Evolutionary conservation across 2,888 invertebrate genomes (phyloP), one percentile per base, ranked within the genome.

Genomic region (Didymodactylos carnosus): DNA sequence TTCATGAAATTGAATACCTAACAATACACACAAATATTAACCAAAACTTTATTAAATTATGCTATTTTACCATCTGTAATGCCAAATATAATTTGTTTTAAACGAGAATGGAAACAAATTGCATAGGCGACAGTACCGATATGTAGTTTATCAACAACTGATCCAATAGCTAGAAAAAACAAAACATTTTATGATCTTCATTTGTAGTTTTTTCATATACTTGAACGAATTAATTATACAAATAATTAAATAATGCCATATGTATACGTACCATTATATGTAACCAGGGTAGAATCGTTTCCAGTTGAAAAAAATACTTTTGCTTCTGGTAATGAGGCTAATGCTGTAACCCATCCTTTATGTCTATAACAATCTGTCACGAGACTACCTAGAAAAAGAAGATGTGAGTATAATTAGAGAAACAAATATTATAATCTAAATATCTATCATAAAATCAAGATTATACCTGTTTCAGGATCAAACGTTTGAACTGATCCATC

Each of bases 401-500:
- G n/a, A n/a, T n/a, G n/a, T n/a, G 5, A 49, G 25, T 23, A 49
- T 23, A 3, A 23, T 49, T 23, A 23, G 4, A 16, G 13, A 7
- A 23, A 23, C n/a, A 49, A 49, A 23, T 23, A n/a, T 14, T 11
- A 49, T n/a, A n/a, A n/a, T n/a, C n/a, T n/a, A n/a, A n/a, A n/a
- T n/a, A n/a, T n/a, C n/a, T n/a, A n/a, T n/a, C n/a, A 13, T n/a
- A 46, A 46, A 8, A 53, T 6, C n/a, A 13, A 2, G 16, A 27
- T 51, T 51, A 14, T 41, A 39, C 75, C 75, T 19, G 72, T 49
- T n/a, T 75, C 75, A 29, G 39, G 43, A 23, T 75, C 72, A 39
- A 51, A 69, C 29, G 72, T 72, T 41, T 72, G 41, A 7, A 75
- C 53, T 25, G 35, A 62, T 11, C 75, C 75, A 82, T 82, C 82